Percentiles rank a stretch among this genome's conserved stretches.
Conservation (phyloP, 2,888 invertebrate genomes). For the Urechis unicinctus region DNA sequence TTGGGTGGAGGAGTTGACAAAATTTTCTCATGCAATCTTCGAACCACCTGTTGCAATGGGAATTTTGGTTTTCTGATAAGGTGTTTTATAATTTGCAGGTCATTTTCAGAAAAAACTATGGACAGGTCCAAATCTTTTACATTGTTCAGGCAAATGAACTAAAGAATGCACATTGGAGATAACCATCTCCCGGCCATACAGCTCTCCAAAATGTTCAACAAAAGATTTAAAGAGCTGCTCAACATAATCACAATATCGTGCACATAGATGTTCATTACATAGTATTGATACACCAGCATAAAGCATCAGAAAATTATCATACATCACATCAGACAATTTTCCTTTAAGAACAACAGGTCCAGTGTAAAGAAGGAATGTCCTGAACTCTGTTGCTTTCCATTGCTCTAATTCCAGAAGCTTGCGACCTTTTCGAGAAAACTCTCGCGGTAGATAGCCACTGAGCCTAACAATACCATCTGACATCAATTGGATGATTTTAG, state of each 20-base stretch:
- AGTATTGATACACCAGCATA: slow-evolving; percentile 1
- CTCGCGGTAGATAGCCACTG: slow-evolving; percentile 17
- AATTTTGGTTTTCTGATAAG: background rate
- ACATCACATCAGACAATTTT: slow-evolving; percentile 11
- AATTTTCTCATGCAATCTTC: no score
- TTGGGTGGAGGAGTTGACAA: no score
- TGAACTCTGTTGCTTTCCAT: slow-evolving; percentile 30
- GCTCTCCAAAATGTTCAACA: background rate
- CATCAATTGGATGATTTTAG: no score
- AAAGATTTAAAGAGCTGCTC: background rate
- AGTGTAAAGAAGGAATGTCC: slow-evolving; percentile 27
- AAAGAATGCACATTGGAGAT: background rate
- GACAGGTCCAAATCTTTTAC: slow-evolving; percentile 5
- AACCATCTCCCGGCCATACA: background rate
- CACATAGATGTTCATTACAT: background rate
- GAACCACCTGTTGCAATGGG: no score
- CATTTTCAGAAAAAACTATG: slow-evolving; percentile 15
- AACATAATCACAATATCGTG: background rate
- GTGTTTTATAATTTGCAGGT: slow-evolving; percentile 7
- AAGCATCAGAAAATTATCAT: slow-evolving; percentile 23
- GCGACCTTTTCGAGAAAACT: slow-evolving; percentile 23
- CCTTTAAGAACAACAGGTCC: slow-evolving; percentile 21
- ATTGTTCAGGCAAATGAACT: slow-evolving; percentile 1
- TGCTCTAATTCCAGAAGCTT: slow-evolving; percentile 20
- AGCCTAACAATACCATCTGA: slow-evolving; percentile 2